A percentile compares a stretch with the other conserved stretches of the same genome.
Evolutionary conservation across 2,113 vertebrate genomes (phyloP).

Genomic region (Paracanthobrama guichenoti): DNA sequence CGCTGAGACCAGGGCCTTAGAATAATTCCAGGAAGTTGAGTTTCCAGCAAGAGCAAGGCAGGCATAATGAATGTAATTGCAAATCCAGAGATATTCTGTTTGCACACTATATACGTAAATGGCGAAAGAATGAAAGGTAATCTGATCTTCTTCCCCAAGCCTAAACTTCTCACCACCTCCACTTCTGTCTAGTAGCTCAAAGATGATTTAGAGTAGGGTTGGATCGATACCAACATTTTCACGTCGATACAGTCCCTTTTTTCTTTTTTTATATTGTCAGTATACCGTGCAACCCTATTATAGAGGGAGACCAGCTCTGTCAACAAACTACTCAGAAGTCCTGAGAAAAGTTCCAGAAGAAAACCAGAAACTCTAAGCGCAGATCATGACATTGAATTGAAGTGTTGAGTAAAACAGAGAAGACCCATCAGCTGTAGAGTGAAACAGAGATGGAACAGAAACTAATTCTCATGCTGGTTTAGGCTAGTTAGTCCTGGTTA

Average conservation of each 20-base stretch:
- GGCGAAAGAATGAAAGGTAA: constrained; percentile 4
- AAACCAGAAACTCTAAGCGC: constrained; percentile 5
- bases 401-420: not conserved
- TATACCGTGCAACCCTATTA: not conserved
- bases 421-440: not conserved
- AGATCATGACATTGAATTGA: not conserved
- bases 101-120: not conserved
- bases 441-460: not conserved
- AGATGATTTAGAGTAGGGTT: constrained; percentile 20
- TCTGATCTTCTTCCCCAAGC: constrained; percentile 11
- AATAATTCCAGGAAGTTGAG: not conserved
- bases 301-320: constrained; percentile 9
- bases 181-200: constrained; percentile 8
- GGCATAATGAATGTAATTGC: not conserved
- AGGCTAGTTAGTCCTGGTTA: not conserved
- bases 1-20: not conserved
- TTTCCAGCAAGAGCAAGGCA: constrained; percentile 17
- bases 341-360: constrained; percentile 9
- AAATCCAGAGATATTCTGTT: constrained; percentile 8
- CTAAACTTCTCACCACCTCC: constrained; percentile 11
- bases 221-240: not conserved
- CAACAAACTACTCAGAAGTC: constrained; percentile 25
- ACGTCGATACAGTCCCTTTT: not conserved
- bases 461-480: not conserved
- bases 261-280: not conserved